Base-by-base conservation (phyloP, 2,888 invertebrate species). In the Sarcophaga carnaria region DNA sequence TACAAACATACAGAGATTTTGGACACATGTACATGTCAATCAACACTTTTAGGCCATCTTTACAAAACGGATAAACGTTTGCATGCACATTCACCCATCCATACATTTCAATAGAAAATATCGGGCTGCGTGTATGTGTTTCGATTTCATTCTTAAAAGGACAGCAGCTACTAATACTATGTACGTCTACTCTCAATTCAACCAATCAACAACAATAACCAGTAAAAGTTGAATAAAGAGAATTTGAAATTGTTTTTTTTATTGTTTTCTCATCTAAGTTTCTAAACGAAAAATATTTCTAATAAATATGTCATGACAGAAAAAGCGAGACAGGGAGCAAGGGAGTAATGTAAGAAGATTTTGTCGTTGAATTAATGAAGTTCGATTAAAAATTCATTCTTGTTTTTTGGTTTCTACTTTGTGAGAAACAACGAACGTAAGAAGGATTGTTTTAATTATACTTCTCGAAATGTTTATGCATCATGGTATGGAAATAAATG, bases 1-100 rank as follows among this genome's bases (percentile, higher is more conserved):
- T 27, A 12, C 69, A 81, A 63, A 25, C 37, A 69, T 12, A 22
- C 22, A 12, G 59, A 59, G 45, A 22, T 20, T 20, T n/a, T 6
- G 17, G 8, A 59, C 77, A 74, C 22, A 66, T 67, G 72, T 74
- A n/a, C 27, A 67, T 54, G 78, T 78, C 78, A 72, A 54, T 78
- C 67, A 72, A 74, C 83, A 72, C 78, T 67, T 37, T 78, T 49
- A 67, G 72, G 54, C 83, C 49, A 72, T 60, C 20, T 66, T 47
- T 49, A 45, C 11, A 47, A 49, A 66, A 47, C 60, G 25, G 14
- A n/a, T 64, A 63, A 77, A 72, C 62, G 74, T 80, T 60, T 59
- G 59, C 14, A 54, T 6, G 25, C 25, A 70, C 27, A 66, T 54
- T 17, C 67, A 47, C 4, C 22, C 22, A 54, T 4, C 25, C n/a